Evolutionary conservation across 2,797 vertebrate genomes (phyloP).

Genomic region (Onychomys arenicola): DNA sequence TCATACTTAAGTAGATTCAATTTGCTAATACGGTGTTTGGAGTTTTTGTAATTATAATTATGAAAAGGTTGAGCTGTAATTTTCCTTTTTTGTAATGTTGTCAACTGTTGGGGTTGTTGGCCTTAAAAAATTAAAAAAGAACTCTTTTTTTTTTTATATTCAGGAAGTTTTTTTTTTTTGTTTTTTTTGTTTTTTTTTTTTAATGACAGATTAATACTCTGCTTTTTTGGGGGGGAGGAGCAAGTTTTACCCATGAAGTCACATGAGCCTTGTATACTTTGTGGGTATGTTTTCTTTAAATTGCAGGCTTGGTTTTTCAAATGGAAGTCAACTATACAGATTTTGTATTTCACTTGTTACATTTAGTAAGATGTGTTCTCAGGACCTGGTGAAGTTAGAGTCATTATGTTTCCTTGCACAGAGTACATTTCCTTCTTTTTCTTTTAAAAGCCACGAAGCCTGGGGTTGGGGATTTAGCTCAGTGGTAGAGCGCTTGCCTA

Average conservation of each 20-base stretch:
- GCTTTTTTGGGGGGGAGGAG: background rate
- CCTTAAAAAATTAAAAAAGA: background rate
- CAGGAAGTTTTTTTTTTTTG: background rate
- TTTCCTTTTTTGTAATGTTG: background rate
- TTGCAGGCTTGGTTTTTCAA: background rate
- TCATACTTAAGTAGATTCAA: background rate
- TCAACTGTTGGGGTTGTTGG: background rate
- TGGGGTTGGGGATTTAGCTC: too few species aligned
- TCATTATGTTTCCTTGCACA: background rate
- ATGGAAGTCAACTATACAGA: background rate
- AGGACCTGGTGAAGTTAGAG: background rate
- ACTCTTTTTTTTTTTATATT: background rate
- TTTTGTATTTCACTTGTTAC: background rate
- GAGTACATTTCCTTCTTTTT: background rate
- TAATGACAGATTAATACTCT: background rate
- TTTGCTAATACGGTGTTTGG: background rate
- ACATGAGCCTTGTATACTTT: background rate
- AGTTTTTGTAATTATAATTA: background rate
- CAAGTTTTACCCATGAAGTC: background rate
- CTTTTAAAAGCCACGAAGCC: background rate
- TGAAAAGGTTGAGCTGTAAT: background rate
- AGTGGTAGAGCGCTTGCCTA: too few species aligned
- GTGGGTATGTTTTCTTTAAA: background rate
- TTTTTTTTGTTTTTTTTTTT: too few species aligned
- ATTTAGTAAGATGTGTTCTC: background rate